Base-by-base conservation (phyloP, 2,113 vertebrate species). In the Rhynchomys soricoides region DNA sequence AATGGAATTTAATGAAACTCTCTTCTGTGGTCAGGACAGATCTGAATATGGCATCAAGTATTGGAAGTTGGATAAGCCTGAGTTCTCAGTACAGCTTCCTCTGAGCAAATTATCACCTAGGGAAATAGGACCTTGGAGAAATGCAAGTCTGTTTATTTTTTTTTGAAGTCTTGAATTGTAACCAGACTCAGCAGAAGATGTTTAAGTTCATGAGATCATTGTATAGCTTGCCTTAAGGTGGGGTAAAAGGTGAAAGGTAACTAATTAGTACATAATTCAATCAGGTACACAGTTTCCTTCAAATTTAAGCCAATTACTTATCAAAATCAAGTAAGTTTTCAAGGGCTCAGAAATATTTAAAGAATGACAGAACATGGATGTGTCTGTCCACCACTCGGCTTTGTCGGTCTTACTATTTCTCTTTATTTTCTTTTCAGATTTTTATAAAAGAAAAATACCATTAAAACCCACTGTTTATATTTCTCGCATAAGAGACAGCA, bases 351-450 rank as follows among this genome's bases (percentile, higher is more conserved):
- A 88, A 85, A 95, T 64, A 82, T 89, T 82, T 87, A 78, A 66
- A 93, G 45, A 87, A 73, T 74, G 8, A 66, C 37, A 45, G 37
- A 89, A 82, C 17, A 94, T 71, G 87, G 13, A 77, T 5, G 0
- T 90, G 29, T 59, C 88, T 92, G 31, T 81, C 85, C 16, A 91
- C 15, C n/a, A 91, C n/a, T 1, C 5, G 45, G 55, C 5, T 95
- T 93, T 93, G 31, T 52, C 37, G 85, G 85, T 85, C n/a, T 91
- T 90, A 66, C 37, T 45, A 90, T 87, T 94, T 92, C 87, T 81
- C 74, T 92, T 75, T 87, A 83, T 96, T 90, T 86, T 85, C 74
- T 94, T 81, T 92, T 90, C 43, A 90, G 43, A 90, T 75, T 93
- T 91, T 94, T 91, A 22, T 22, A 64, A 86, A 86, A 88, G 16